Evolutionary conservation across 2,797 vertebrate species (phyloP).

Genomic region (Pseudochirops corinnae): DNA sequence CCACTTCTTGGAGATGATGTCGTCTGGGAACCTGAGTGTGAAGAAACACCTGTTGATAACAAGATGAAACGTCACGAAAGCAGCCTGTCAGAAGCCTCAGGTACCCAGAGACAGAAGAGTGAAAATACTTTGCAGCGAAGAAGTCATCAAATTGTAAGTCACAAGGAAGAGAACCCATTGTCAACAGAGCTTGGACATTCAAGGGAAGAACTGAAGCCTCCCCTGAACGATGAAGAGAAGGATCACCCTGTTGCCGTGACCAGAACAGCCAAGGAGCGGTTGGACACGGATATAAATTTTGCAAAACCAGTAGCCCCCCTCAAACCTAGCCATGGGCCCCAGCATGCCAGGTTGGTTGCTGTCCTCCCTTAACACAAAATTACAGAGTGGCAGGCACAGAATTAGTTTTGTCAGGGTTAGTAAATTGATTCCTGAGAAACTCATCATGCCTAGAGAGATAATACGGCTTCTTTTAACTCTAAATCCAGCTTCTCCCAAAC

Average conservation of each 20-base stretch:
- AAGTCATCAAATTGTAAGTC: slow-evolving; percentile 30
- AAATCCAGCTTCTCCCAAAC: background rate
- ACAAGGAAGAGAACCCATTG: slow-evolving; percentile 34
- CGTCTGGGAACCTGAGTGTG: slow-evolving; percentile 26
- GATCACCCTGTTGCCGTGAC: background rate
- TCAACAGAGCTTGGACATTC: slow-evolving; percentile 50
- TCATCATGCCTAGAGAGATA: background rate
- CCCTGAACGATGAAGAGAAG: slow-evolving; percentile 57
- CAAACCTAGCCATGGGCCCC: slow-evolving; percentile 8
- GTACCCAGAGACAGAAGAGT: background rate
- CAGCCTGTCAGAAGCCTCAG: background rate
- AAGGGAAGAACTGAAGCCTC: slow-evolving; percentile 50
- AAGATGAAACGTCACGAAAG: background rate
- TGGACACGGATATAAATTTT: background rate
- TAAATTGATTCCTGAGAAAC: slow-evolving; percentile 14
- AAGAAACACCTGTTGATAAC: slow-evolving; percentile 30
- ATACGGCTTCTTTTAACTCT: background rate
- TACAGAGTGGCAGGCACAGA: background rate
- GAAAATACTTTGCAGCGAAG: background rate
- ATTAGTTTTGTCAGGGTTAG: background rate
- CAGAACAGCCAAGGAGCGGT: background rate
- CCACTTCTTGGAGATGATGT: slow-evolving; percentile 6
- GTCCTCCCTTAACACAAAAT: background rate
- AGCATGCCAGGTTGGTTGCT: slow-evolving; percentile 76
- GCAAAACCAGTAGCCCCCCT: background rate